A percentile compares a stretch with the other conserved stretches of the same genome.
These are phyloP conservation scores for Ciona savignyi DNA, from an alignment of 23 tunicate genomes.

Conservation along the genomic window DNA sequence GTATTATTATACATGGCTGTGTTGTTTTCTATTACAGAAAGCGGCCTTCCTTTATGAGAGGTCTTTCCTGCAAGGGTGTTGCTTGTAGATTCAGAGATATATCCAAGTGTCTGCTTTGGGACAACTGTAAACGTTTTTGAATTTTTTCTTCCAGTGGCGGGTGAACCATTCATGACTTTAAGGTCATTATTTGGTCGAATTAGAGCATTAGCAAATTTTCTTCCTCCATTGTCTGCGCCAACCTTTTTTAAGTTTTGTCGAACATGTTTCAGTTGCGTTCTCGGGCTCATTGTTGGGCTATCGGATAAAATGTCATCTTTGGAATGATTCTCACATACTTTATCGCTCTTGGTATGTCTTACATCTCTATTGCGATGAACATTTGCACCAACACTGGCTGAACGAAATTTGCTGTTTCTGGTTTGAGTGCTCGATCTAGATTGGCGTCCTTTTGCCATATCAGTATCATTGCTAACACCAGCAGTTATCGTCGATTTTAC, in stretches of 20 bases:
- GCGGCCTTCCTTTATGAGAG: constrained; percentile 4
- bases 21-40: constrained; percentile 36
- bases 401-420: constrained; percentile 46
- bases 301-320: background rate
- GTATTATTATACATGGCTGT: background rate
- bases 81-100: background rate
- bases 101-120: background rate
- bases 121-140: constrained; percentile 20
- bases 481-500: constrained; percentile 44
- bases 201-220: background rate
- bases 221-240: background rate
- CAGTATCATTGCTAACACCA: constrained; percentile 7
- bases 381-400: constrained; percentile 79
- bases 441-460: constrained; percentile 21
- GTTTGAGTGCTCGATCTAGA: constrained; percentile 22
- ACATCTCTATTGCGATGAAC: constrained; percentile 6
- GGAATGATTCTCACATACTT: background rate
- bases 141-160: constrained; percentile 4
- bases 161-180: background rate
- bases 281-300: constrained; percentile 56
- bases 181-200: background rate
- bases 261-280: constrained; percentile 65
- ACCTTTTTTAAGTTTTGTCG: constrained; percentile 83
- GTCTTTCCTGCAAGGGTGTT: background rate
- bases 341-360: background rate